Base-by-base conservation (phyloP, 2,797 vertebrate genomes). In the Erpetoichthys calabaricus region DNA sequence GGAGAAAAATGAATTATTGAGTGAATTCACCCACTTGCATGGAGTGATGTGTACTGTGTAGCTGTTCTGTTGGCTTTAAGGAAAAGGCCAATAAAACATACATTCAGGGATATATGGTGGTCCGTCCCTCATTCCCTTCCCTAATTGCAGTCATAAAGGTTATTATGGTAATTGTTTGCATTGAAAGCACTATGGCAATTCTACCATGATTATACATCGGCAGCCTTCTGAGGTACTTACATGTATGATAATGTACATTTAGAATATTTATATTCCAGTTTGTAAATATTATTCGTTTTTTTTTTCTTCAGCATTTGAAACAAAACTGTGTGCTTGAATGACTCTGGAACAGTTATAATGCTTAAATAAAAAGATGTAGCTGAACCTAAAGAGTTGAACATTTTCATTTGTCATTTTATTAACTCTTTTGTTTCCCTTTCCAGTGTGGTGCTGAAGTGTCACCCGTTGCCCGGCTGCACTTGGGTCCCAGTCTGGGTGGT, bases 171-270 rank as follows among this genome's bases (percentile, higher is more conserved):
- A 57, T 63, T 59, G 75, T 71, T 67, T 69, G 70, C 80, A 61
- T 77, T 80, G 68, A 75, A 67, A 78, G 79, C 83, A 79, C 77
- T 81, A 77, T 56, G 60, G 65, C 75, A 79, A 69, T 77, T 74
- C 79, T 74, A 69, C 58, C 25, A 56, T 70, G 70, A 65, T 56
- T 68, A 59, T 51, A 73, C 73, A 70, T 78, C 71, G 72, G 68
- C 65, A 8, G 66, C 77, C 77, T 68, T 77, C 70, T 73, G 70
- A 77, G 83, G 82, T 87, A 84, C 79, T 82, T 70, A 25, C 81
- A 77, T 89, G 85, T 86, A 88, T 84, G 85, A 86, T 88, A 79
- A 82, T 89, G 86, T 89, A 89, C 76, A 89, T 88, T 89, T 83
- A 75, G 86, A 83, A 88, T 88, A 88, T 88, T 88, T 88, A 88